A percentile compares a stretch with the other conserved stretches of the same genome.
Conservation (phyloP, 2,113 vertebrate genomes). For the Alectura lathami region DNA sequence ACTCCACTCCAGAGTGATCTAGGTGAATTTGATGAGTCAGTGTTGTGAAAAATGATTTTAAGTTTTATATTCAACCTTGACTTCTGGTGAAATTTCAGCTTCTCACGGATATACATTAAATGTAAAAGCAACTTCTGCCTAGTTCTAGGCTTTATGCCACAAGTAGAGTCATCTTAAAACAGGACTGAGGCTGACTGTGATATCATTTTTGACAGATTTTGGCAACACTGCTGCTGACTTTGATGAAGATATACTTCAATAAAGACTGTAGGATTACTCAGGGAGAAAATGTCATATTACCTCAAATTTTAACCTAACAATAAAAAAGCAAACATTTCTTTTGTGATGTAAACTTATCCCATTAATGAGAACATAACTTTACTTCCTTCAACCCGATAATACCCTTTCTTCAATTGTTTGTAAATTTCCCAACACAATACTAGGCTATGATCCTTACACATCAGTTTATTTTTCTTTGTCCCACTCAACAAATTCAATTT, state of each 20-base stretch:
- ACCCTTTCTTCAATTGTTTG: slow-evolving; percentile 35
- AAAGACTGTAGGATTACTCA: background rate
- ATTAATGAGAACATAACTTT: slow-evolving; percentile 36
- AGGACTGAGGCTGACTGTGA: background rate
- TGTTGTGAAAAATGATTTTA: background rate
- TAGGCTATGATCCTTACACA: slow-evolving; percentile 18
- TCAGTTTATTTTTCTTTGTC: slow-evolving; percentile 3
- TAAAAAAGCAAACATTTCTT: slow-evolving; percentile 2
- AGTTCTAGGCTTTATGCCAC: background rate
- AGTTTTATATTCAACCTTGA: background rate
- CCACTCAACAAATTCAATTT: slow-evolving; percentile 1
- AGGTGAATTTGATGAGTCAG: background rate
- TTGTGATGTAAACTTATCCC: background rate
- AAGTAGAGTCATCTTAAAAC: background rate
- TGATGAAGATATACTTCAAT: background rate
- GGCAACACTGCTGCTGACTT: background rate
- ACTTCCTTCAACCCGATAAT: slow-evolving; percentile 26
- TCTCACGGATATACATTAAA: background rate
- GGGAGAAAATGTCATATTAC: slow-evolving; percentile 1
- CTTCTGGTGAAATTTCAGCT: background rate
- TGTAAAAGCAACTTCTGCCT: background rate
- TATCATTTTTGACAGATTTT: background rate
- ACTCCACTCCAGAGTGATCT: background rate
- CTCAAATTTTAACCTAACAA: background rate
- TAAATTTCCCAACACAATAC: slow-evolving; percentile 11